Base-by-base conservation (phyloP, 2,113 vertebrate species). In the Barnardius zonarius region DNA sequence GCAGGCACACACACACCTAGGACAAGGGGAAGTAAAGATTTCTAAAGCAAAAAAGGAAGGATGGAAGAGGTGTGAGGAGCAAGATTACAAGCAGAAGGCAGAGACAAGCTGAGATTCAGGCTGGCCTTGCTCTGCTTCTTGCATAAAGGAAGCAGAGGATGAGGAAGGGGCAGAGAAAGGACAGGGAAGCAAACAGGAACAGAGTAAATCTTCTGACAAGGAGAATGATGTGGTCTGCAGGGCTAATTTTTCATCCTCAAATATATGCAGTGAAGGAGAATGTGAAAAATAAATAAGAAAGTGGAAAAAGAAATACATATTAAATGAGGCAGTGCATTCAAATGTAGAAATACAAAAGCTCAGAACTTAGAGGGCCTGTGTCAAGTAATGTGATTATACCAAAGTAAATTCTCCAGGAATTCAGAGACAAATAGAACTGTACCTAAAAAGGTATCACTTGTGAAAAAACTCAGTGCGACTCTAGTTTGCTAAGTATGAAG, bases 211-310 rank as follows among this genome's bases (percentile, higher is more conserved):
- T 64, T 48, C 85, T 84, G 66, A 91, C 25, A 61, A 54, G 70
- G 52, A 88, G 35, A 91, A 72, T 1, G 1, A 59, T 0, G 1
- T 62, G 63, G 37, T 90, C 74, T 88, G n/a, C 57, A 70, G 61
- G 63, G 75, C 41, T 95, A 46, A 69, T 90, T 90, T 90, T 80
- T 90, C 67, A 69, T 90, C 92, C 66, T 37, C 44, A 91, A 88
- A 80, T 91, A 55, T 17, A 22, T 43, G 0, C 62, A 85, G n/a
- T 18, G 81, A 94, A 77, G 63, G 31, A 76, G 62, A 95, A 82
- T 17, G 74, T 67, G 66, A 83, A 94, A 95, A 94, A 90, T 37
- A 85, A 77, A 62, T 31, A 83, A 75, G n/a, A 63, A 91, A 63
- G 43, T 63, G 68, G 76, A 37, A 90, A 88, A 90, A 73, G 37